Evolutionary conservation across 1,140 invertebrate species (phyloP).

Genomic region (Capitella teleta): DNA sequence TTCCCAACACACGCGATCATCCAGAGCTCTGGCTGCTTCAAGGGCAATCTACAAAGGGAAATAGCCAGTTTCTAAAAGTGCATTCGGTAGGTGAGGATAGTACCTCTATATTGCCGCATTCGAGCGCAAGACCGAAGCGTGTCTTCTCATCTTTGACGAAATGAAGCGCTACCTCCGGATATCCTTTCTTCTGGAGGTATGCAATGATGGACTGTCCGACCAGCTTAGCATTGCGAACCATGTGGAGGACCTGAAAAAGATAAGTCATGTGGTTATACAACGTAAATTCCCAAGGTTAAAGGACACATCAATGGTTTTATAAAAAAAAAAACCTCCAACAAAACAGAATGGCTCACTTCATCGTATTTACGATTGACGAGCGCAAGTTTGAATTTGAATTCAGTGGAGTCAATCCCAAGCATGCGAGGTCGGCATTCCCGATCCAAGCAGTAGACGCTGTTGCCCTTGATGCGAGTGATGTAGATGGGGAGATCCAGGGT

Average conservation of each 20-base stretch:
- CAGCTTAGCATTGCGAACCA: constrained; percentile 91
- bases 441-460: constrained; percentile 85
- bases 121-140: constrained; percentile 84
- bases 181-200: constrained; percentile 98
- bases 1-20: constrained; percentile 93
- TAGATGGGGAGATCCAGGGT: constrained; percentile 96
- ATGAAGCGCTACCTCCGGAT: constrained; percentile 98
- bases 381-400: constrained; percentile 96
- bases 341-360: constrained; percentile 64
- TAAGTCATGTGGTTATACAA: no score
- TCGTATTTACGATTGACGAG: constrained; percentile 95
- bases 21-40: constrained; percentile 85
- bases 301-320: no score
- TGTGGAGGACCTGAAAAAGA: constrained; percentile 63
- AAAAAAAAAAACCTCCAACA: no score
- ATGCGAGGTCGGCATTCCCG: constrained; percentile 81
- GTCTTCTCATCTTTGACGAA: constrained; percentile 99
- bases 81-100: constrained; percentile 24
- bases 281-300: no score
- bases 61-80: not conserved
- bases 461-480: constrained; percentile 83
- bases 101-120: constrained; percentile 97
- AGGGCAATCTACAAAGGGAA: constrained; percentile 44
- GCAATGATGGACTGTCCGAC: constrained; percentile 99
- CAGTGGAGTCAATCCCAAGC: constrained; percentile 89